phyloP scores from a whole-genome alignment of 1,140 invertebrate species.

The Heliconius hewitsoni region DNA sequence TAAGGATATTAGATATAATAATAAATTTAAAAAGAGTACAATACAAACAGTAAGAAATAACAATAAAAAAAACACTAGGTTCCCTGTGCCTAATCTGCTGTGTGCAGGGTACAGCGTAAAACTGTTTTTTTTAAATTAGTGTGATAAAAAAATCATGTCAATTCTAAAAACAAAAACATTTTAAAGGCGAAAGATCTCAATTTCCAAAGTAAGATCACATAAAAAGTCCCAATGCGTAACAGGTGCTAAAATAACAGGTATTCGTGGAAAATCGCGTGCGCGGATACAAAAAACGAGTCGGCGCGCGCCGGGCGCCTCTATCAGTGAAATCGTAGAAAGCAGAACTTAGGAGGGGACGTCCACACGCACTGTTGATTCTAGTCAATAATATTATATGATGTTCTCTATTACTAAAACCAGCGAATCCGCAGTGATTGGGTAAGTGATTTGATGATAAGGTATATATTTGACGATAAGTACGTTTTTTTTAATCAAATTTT shows the following conservation, averaged over 20 bases:
- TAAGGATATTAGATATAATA: no score
- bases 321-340: slow-evolving; percentile 79
- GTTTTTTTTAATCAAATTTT: no score
- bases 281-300: slow-evolving; percentile 57
- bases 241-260: slow-evolving; percentile 53
- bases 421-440: background rate
- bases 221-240: slow-evolving; percentile 31
- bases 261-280: slow-evolving; percentile 71
- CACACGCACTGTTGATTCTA: slow-evolving; percentile 41
- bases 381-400: slow-evolving; percentile 27
- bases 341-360: slow-evolving; percentile 60
- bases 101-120: no score
- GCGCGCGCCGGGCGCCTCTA: slow-evolving; percentile 42
- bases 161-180: no score
- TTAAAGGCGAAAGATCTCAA: no score
- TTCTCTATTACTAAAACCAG: background rate
- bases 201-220: background rate
- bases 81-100: no score
- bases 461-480: background rate
- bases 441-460: background rate
- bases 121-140: no score
- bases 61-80: no score
- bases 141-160: no score
- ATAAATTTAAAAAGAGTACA: no score
- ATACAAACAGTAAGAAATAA: no score